A percentile compares a stretch with the other conserved stretches of the same genome.
These are phyloP conservation scores for Anseranas semipalmata DNA, from an alignment of 2,113 vertebrate genomes.

Conservation along the genomic window DNA sequence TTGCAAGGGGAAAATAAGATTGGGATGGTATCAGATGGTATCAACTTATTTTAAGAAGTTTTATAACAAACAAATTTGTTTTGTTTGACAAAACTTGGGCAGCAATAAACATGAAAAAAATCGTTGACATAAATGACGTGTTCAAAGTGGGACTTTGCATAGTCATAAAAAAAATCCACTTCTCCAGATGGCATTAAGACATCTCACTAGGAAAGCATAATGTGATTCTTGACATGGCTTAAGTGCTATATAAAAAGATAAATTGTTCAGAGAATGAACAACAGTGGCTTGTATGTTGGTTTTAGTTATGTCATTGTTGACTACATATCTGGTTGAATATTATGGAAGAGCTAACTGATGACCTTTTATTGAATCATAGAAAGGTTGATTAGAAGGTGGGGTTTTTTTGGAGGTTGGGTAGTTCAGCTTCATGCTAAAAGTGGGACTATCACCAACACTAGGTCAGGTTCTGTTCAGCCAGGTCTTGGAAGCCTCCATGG, in stretches of 20 bases:
- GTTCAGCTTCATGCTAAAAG: background rate
- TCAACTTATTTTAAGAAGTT: background rate
- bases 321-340: background rate
- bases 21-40: background rate
- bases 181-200: background rate
- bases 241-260: background rate
- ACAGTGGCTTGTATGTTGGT: background rate
- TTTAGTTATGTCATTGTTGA: background rate
- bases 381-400: background rate
- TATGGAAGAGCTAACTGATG: background rate
- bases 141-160: background rate
- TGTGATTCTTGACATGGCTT: background rate
- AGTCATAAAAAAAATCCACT: background rate
- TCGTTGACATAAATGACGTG: background rate
- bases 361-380: background rate
- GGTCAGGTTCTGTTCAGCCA: background rate
- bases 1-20: background rate
- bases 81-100: background rate
- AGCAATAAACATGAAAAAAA: background rate
- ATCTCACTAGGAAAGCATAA: background rate
- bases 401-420: rapidly evolving
- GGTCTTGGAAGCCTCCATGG: background rate
- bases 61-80: background rate
- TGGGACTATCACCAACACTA: background rate
- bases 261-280: background rate